Evolutionary conservation across 2,888 invertebrate species (phyloP).

Genomic region (Apamea epomidion): DNA sequence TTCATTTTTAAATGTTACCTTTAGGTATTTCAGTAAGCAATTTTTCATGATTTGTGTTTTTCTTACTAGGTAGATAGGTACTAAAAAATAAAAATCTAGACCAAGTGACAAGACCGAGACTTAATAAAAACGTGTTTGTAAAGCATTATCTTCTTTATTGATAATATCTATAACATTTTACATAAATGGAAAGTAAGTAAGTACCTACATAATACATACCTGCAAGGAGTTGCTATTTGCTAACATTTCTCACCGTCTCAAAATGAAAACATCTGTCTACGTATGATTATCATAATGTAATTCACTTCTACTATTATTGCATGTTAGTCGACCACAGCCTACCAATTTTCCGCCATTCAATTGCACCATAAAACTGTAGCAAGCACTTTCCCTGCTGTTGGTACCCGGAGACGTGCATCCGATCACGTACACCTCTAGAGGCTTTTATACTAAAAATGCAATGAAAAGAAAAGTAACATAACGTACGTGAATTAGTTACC

Average conservation of each 20-base stretch:
- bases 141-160: too few species aligned
- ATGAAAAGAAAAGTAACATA: conserved; percentile 54
- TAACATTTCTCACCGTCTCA: not conserved
- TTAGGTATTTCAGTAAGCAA: too few species aligned
- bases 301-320: not conserved
- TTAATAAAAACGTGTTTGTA: too few species aligned
- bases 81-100: too few species aligned
- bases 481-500: conserved; percentile 24
- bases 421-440: conserved; percentile 75
- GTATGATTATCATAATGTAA: not conserved
- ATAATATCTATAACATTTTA: too few species aligned
- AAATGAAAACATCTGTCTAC: not conserved
- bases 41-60: too few species aligned
- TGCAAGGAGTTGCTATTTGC: too few species aligned
- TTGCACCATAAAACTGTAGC: conserved; percentile 16
- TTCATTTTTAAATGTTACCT: too few species aligned
- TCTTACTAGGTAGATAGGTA: too few species aligned
- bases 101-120: too few species aligned
- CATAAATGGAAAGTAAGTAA: too few species aligned
- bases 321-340: not conserved
- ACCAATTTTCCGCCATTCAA: conserved; percentile 28
- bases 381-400: conserved; percentile 63
- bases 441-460: conserved; percentile 37
- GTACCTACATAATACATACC: too few species aligned
- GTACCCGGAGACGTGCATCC: conserved; percentile 71